Evolutionary conservation across 1,140 invertebrate species (phyloP).

Genomic region (Eulimnadia texana): DNA sequence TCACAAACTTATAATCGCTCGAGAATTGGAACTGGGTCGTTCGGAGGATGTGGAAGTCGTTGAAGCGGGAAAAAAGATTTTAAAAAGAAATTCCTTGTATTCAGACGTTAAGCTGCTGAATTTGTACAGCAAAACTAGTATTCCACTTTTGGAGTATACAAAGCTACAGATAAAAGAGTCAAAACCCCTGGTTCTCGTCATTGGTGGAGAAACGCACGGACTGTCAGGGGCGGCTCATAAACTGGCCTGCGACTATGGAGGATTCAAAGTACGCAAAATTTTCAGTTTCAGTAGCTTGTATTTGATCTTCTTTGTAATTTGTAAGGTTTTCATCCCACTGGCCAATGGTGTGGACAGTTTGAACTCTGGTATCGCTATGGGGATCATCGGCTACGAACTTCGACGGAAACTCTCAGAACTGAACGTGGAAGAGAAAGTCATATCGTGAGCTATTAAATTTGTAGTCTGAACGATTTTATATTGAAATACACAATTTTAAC

Average conservation of each 20-base stretch:
- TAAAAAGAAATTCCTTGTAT: constrained; percentile 22
- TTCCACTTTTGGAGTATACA: constrained; percentile 48
- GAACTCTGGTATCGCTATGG: constrained; percentile 63
- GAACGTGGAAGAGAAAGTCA: background rate
- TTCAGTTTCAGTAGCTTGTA: too few relatives aligned
- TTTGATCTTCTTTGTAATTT: too few relatives aligned
- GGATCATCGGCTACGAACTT: constrained; percentile 73
- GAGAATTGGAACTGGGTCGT: constrained; percentile 34
- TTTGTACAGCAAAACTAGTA: constrained; percentile 19
- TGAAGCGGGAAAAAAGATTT: constrained; percentile 20
- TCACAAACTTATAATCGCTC: background rate
- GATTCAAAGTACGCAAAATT: constrained; percentile 35
- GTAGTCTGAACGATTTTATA: too few relatives aligned
- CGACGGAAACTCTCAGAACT: constrained; percentile 41
- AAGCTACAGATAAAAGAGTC: constrained; percentile 37
- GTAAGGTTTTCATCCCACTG: constrained; percentile 59
- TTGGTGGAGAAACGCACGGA: constrained; percentile 80
- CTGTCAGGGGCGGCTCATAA: constrained; percentile 50
- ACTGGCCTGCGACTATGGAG: constrained; percentile 38
- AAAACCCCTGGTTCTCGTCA: constrained; percentile 44
- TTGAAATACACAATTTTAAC: too few relatives aligned
- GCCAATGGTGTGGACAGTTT: constrained; percentile 64
- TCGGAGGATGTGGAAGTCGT: constrained; percentile 21
- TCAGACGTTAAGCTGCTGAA: constrained; percentile 18
- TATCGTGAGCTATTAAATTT: too few relatives aligned